Base-by-base conservation (phyloP, 1,140 invertebrate species). In the Bombus sylvicola region DNA sequence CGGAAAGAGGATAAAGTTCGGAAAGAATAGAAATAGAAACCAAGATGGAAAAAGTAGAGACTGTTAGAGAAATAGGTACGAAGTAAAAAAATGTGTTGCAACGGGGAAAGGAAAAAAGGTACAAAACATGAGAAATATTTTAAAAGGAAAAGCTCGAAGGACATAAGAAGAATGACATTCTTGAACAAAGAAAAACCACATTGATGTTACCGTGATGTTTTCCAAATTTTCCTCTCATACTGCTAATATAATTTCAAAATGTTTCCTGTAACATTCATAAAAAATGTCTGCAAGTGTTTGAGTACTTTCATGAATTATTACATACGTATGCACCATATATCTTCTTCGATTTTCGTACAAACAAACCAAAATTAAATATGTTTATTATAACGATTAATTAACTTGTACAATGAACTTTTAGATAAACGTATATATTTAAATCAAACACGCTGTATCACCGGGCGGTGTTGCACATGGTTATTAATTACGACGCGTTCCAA, bases 401-500 rank as follows among this genome's bases (percentile, higher is more conserved):
- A 39, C 3, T 81, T 71, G 12, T 9, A 3, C 47, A n/a, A 39
- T 31, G n/a, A 53, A 73, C 47, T 57, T 71, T 18, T 25, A 28
- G 31, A 10, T 9, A 37, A 25, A 78, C 13, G n/a, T 47, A 37
- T 22, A 39, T 28, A 37, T 72, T 81, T 81, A 37, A 71, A 72
- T 80, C 34, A 39, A 80, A 53, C 15, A 37, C 37, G 22, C n/a
- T 8, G 18, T 22, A 53, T 22, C 41, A 18, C 28, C 47, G 5
- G 47, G 1, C 5, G 12, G 1, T 12, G 13, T 6, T 39, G 6
- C 12, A 18, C 22, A n/a, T n/a, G 8, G 68, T 81, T 81, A 72
- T 72, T 73, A 72, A 72, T 81, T 39, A 47, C 47, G 68, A 41
- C 39, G 41, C 47, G 34, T 41, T 53, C 79, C 18, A 8, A 34